phyloP scores from a whole-genome alignment of 2,113 vertebrate genomes.

The Rhea pennata region DNA sequence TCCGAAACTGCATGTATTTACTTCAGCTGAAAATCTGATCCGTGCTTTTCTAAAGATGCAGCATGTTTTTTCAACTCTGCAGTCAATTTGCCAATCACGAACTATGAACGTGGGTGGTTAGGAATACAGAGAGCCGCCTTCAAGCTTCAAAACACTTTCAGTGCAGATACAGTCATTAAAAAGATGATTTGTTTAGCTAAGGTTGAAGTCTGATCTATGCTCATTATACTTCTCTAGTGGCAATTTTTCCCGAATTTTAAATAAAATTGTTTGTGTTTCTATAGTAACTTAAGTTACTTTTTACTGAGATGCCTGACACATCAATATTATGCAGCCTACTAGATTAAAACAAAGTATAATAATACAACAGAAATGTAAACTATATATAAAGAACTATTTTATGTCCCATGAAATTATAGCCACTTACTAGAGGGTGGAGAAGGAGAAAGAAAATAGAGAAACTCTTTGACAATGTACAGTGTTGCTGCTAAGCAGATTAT shows the following conservation, averaged over 20 bases:
- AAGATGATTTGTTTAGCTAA: constrained; percentile 1
- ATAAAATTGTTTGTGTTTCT: constrained; percentile 23
- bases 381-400: neutral
- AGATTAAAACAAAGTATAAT: neutral
- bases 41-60: neutral
- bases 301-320: neutral
- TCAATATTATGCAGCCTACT: neutral
- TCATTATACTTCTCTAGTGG: neutral
- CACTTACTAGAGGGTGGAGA: neutral
- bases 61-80: constrained; percentile 23
- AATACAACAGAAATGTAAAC: neutral
- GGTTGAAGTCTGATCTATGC: neutral
- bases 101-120: neutral
- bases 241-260: neutral
- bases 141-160: constrained; percentile 4
- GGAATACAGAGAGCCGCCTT: constrained; percentile 37
- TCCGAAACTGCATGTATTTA: neutral
- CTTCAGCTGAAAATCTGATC: neutral
- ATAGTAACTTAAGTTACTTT: constrained; percentile 17
- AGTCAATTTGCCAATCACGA: neutral
- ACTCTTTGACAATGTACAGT: neutral
- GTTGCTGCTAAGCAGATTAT: neutral
- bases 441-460: neutral
- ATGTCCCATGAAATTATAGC: neutral
- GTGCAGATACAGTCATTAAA: neutral